Evolutionary conservation across 2,113 vertebrate species (phyloP).

Genomic region (Campylorhamphus procurvoides): DNA sequence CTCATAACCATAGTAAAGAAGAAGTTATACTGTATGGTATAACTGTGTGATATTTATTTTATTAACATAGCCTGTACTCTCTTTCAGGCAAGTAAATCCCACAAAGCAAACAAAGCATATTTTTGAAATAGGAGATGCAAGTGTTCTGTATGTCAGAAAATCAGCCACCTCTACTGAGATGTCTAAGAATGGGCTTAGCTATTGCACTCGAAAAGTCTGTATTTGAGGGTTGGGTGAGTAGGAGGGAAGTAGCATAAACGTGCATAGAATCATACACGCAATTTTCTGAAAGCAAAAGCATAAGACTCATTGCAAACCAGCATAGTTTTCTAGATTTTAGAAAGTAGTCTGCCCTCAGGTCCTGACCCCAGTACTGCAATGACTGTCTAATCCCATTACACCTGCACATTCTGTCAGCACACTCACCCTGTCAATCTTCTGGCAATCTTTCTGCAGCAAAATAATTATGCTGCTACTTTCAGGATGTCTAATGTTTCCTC

Average conservation of each 20-base stretch:
- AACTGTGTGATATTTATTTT: neutral
- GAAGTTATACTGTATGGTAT: neutral
- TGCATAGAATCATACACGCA: neutral
- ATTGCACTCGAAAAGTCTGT: neutral
- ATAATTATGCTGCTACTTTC: neutral
- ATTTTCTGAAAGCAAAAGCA: neutral
- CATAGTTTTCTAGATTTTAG: neutral
- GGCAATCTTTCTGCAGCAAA: conserved; percentile 4
- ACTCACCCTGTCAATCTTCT: neutral
- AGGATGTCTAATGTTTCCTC: neutral
- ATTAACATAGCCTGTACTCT: neutral
- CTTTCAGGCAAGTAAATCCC: neutral
- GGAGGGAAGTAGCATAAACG: neutral
- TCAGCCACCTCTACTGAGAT: neutral
- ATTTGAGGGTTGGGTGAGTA: neutral
- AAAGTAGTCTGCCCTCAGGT: neutral
- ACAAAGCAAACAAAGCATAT: neutral
- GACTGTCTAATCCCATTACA: conserved; percentile 13
- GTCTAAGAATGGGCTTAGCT: neutral
- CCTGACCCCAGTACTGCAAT: neutral
- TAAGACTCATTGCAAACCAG: neutral
- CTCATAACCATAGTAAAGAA: neutral
- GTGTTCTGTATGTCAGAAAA: neutral
- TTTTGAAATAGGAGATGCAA: neutral
- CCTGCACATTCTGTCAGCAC: conserved; percentile 3